Base-by-base conservation (phyloP, 2,888 invertebrate genomes). In the Mythimna ferrago region DNA sequence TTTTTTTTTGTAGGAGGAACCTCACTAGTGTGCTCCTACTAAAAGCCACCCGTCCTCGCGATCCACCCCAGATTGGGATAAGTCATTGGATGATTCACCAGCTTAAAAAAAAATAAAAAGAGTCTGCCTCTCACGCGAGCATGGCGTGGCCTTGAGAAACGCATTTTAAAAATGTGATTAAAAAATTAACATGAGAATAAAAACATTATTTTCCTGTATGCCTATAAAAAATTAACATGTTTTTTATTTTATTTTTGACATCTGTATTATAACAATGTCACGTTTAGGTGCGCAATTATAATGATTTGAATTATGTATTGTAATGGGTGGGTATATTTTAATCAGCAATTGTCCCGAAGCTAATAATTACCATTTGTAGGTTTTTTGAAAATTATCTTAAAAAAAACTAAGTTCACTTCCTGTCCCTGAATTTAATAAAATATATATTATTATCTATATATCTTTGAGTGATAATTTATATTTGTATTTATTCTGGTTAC, bases 261-360 rank as follows among this genome's bases (percentile, higher is more conserved):
- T 38, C 2, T 10, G 56, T 57, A 57, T 65, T 76, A 51, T 38
- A 51, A 51, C 48, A 76, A 73, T 76, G 57, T 44, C 32, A 57
- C n/a, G 44, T 76, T 66, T 76, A 44, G 6, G 6, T 38, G 6
- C 2, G n/a, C n/a, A n/a, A 60, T 38, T 21, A 41, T 66, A 66
- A 66, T 58, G 10, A 57, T 57, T 35, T 21, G 41, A 73, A 76
- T 57, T 76, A 58, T 14, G 16, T 75, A 57, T 75, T 75, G 57
- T 65, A 64, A n/a, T 16, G 4, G 19, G 38, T 73, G 56, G 48
- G 56, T 75, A 64, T 2, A 60, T 71, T 71, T 71, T 41, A 58
- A 71, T 71, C 14, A 4, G 41, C 54, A 44, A n/a, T 73, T 14
- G 19, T 10, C 19, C 41, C 51, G 9, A 32, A 60, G 14, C 4